Conservation (phyloP, 2,797 vertebrate species). For the Chloroceryle amazona region DNA sequence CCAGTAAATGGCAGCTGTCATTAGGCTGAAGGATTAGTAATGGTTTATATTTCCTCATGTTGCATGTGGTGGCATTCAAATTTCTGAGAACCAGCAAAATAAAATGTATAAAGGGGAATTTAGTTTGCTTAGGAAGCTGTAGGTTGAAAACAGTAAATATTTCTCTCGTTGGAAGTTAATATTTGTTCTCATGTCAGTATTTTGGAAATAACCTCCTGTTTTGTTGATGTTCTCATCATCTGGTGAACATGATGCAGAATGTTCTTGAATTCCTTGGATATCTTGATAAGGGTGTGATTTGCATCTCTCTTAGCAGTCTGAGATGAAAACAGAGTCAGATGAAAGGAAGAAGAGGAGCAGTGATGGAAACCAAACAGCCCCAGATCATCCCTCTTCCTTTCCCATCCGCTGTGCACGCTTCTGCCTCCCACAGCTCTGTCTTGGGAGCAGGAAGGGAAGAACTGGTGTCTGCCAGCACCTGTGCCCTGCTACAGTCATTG, state of each 20-base stretch:
- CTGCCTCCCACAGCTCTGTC: not conserved
- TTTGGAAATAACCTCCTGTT: conserved; percentile 47
- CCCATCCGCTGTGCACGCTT: not conserved
- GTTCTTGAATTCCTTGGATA: not conserved
- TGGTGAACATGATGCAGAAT: not conserved
- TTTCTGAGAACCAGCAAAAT: not conserved
- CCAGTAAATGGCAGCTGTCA: not conserved
- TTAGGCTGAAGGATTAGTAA: not conserved
- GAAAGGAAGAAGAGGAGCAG: not conserved
- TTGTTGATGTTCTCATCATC: conserved; percentile 27
- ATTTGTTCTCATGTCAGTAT: conserved; percentile 28
- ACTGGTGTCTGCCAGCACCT: not conserved
- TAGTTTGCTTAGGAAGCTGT: conserved; percentile 33
- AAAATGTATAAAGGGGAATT: not conserved
- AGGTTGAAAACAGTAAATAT: conserved; percentile 30
- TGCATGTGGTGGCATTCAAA: not conserved
- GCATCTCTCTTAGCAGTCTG: not conserved
- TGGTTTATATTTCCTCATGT: not conserved
- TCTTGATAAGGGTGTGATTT: not conserved
- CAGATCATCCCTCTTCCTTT: not conserved
- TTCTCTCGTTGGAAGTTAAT: conserved; percentile 7
- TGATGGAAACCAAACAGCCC: not conserved
- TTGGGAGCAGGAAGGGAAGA: not conserved
- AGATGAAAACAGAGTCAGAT: not conserved
- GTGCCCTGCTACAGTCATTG: not conserved